Evolutionary conservation across 2,888 invertebrate genomes (phyloP), one percentile per base, ranked within the genome.

Genomic region (Oxycera nigricornis): DNA sequence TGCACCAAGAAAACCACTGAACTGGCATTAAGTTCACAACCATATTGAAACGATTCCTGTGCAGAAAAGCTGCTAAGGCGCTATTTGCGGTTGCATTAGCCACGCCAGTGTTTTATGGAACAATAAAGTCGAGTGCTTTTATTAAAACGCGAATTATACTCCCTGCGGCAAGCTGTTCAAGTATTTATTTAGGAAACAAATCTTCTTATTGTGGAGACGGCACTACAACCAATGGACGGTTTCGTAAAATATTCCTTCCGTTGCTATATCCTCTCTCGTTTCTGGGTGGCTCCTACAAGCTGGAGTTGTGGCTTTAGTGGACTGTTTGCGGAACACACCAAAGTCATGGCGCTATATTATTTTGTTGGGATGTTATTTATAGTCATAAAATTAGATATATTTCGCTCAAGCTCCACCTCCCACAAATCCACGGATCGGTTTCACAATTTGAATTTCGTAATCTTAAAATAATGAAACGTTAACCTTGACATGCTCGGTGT

Each of bases 81-180:
- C 68, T 52, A 68, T 68, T 68, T 68, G 46, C 20, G 68, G 68
- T 52, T 68, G 68, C 68, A 68, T 50, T 68, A 68, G n/a, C 50
- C 28, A 20, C 17, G 50, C 50, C 2, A 30, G 68, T 26, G 52
- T 68, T 68, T 68, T 68, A 68, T 68, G 39, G 68, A 68, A 50
- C 62, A 39, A 68, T 68, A 68, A 68, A 68, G 30, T 28, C 3
- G 68, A 30, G 30, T 28, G 68, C 68, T 68, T 68, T 68, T 68
- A 68, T 68, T 52, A 68, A 46, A 68, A 68, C 68, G 46, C 46
- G 68, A 68, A 68, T 68, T 50, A 68, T 68, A n/a, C 31, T 9
- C 46, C n/a, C 50, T 9, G 2, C 14, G 68, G 4, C 28, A 31
- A 62, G 67, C 50, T 68, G 28, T 3, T 28, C 30, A 17, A 68